Base-by-base conservation (phyloP, 2,797 vertebrate species). In the Arctocebus calabarensis region DNA sequence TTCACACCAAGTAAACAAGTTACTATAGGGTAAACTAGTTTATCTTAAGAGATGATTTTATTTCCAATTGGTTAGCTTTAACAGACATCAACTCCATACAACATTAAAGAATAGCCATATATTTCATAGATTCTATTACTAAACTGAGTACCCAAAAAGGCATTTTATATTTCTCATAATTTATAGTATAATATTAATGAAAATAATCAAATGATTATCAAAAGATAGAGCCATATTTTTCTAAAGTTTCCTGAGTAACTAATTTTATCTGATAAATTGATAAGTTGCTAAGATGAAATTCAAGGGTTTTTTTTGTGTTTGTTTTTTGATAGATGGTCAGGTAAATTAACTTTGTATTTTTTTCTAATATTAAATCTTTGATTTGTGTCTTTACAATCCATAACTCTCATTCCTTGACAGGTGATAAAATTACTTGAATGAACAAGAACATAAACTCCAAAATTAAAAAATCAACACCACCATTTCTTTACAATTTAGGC, bases 141-240 rank as follows among this genome's bases (percentile, higher is more conserved):
- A 37, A 87, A 66, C 22, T 34, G 57, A 87, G 19, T 1, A 68
- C 83, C 40, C 29, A 3, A 74, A 88, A 79, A 71, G 25, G 43
- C 37, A 64, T 57, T n/a, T 59, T 73, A 59, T 17, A 68, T 81
- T 81, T 91, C 5, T 11, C 48, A 27, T 62, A 85, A 68, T 25
- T 34, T 40, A 59, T 61, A 61, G 5, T 23, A 70, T 16, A 79
- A 59, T 55, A 61, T 45, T 52, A 29, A 81, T 84, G 78, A 94
- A 88, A 84, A 91, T 84, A 79, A 88, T 66, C 25, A 84, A 81
- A 55, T 48, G 7, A 13, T n/a, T 88, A 79, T 52, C 19, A 73
- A 73, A 71, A 87, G 3, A 17, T 45, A 48, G 9, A 78, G 8
- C 25, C 52, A 55, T 70, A 52, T 92, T 32, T 81, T 45, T 43